Conservation (phyloP, 2,888 invertebrate species). For the Phyllotreta striolata region DNA sequence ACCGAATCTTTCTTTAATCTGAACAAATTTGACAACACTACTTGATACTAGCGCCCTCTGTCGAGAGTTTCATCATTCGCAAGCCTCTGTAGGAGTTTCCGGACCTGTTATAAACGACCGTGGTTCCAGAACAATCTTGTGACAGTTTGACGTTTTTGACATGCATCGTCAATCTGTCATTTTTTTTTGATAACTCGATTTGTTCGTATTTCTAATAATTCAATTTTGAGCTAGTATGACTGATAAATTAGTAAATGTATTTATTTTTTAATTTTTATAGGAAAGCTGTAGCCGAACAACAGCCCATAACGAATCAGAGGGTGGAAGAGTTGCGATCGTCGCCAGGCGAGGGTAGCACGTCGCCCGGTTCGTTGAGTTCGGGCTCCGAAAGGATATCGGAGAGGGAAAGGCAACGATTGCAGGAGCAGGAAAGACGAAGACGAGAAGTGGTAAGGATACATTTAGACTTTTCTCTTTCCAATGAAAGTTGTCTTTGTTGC, state of each 20-base stretch:
- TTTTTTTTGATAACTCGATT: conserved; percentile 4
- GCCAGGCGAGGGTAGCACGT: conserved; percentile 59
- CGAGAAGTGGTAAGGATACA: conserved; percentile 84
- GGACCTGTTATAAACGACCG: too few relatives aligned
- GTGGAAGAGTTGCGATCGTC: conserved; percentile 62
- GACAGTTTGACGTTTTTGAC: too few relatives aligned
- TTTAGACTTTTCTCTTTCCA: too few relatives aligned
- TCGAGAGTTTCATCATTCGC: too few relatives aligned
- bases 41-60: too few relatives aligned
- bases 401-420: conserved; percentile 81
- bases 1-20: too few relatives aligned
- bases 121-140: too few relatives aligned
- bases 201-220: neutral
- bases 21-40: too few relatives aligned
- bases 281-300: conserved; percentile 63
- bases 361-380: conserved; percentile 61
- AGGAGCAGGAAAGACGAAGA: conserved; percentile 90
- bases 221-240: too few relatives aligned
- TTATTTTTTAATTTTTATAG: conserved; percentile 49
- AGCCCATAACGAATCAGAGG: conserved; percentile 62
- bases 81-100: too few relatives aligned
- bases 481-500: too few relatives aligned
- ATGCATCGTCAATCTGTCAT: neutral
- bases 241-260: neutral
- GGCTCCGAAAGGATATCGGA: conserved; percentile 67